These are phyloP conservation scores for Pipra filicauda DNA, from an alignment of 2,113 vertebrate species.

Conservation along the genomic window DNA sequence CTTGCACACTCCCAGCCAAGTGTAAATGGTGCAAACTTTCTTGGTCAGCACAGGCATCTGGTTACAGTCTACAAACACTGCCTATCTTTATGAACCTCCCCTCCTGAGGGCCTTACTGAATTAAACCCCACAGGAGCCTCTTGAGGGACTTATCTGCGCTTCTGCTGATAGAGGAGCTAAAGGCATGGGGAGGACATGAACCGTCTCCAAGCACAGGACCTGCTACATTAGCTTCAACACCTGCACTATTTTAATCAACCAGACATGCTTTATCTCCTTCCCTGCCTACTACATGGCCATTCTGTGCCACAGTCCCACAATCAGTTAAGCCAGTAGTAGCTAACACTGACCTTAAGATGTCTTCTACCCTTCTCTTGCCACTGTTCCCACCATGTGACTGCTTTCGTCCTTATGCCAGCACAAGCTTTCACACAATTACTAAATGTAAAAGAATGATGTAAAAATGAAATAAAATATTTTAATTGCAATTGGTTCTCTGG, in stretches of 20 bases:
- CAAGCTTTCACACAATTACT: neutral
- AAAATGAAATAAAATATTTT: neutral
- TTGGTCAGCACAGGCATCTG: neutral
- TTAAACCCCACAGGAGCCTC: neutral
- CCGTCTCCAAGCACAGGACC: neutral
- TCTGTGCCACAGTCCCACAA: neutral
- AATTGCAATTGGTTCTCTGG: neutral
- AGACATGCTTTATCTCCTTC: constrained; percentile 12
- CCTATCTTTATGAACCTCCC: neutral
- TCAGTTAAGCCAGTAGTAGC: neutral
- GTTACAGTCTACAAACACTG: constrained; percentile 26
- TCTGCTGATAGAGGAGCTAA: constrained; percentile 16
- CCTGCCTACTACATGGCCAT: neutral
- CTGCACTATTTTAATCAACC: constrained; percentile 55
- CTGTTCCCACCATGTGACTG: neutral
- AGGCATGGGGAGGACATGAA: neutral
- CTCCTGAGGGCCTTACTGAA: neutral
- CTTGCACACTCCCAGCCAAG: neutral
- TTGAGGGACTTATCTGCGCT: constrained; percentile 19
- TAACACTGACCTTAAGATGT: neutral
- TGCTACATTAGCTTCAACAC: constrained; percentile 28
- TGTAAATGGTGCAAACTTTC: neutral
- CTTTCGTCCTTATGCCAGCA: neutral
- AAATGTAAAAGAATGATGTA: neutral
- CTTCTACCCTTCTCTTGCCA: neutral